Percentiles rank a stretch among this genome's conserved stretches.
phyloP scores from a whole-genome alignment of 2,888 invertebrate genomes.

The Ectemnius cavifrons region DNA sequence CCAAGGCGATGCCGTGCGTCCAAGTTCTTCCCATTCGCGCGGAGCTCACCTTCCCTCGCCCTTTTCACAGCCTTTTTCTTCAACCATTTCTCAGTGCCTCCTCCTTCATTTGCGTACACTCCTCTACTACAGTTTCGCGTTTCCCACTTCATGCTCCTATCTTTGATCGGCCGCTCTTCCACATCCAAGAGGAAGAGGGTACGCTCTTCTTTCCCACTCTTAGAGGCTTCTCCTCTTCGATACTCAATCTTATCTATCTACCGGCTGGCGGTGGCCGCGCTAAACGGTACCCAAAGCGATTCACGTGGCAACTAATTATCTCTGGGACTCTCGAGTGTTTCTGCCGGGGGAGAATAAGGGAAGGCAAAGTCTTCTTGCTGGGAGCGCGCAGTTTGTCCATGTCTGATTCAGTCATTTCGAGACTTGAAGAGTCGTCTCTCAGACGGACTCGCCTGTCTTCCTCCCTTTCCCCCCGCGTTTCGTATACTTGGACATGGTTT shows the following conservation, averaged over 20 bases:
- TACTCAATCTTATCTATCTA: background rate
- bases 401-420: slow-evolving; percentile 6
- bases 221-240: background rate
- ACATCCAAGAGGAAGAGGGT: background rate
- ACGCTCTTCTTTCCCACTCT: background rate
- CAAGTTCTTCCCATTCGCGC: slow-evolving; percentile 53
- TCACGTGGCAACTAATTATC: too few species aligned
- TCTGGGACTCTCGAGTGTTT: too few species aligned
- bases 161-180: background rate
- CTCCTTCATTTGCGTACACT: slow-evolving; percentile 13
- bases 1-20: slow-evolving; percentile 59
- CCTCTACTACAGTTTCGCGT: slow-evolving; percentile 5
- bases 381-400: background rate
- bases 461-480: slow-evolving; percentile 31
- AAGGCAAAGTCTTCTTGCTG: too few species aligned
- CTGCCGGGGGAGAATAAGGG: too few species aligned
- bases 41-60: slow-evolving; percentile 29
- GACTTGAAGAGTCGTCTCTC: background rate
- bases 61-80: slow-evolving; percentile 15
- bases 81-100: slow-evolving; percentile 15
- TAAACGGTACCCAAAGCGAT: background rate
- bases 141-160: slow-evolving; percentile 7
- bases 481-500: background rate
- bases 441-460: background rate
- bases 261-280: background rate